A percentile compares a stretch with the other conserved stretches of the same genome.
Evolutionary conservation across 2,888 invertebrate genomes (phyloP).

Genomic region (Perizoma affinitatum): DNA sequence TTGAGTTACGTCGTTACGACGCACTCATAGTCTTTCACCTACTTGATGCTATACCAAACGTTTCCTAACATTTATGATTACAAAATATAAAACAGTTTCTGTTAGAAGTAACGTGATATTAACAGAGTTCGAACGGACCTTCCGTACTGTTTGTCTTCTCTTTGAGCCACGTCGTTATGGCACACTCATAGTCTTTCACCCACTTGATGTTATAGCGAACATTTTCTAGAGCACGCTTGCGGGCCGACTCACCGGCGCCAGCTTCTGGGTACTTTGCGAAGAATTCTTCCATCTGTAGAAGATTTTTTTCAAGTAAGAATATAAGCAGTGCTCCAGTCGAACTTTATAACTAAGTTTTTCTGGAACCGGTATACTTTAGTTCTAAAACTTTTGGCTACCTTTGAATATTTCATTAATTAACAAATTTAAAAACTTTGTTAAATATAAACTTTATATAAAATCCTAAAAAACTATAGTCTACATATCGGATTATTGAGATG

Average conservation of each 20-base stretch:
- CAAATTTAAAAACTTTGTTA: too few relatives aligned
- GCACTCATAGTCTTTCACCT: conserved; percentile 86
- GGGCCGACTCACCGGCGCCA: conserved; percentile 91
- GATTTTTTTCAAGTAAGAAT: conserved; percentile 5
- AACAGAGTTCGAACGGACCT: neutral
- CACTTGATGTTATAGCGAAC: conserved; percentile 93
- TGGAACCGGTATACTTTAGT: too few relatives aligned
- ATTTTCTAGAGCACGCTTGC: conserved; percentile 90
- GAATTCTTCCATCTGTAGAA: conserved; percentile 88
- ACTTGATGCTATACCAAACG: conserved; percentile 91
- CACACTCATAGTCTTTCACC: conserved; percentile 84
- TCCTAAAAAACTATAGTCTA: too few relatives aligned
- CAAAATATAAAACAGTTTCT: too few relatives aligned
- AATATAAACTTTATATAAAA: too few relatives aligned
- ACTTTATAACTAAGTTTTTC: too few relatives aligned
- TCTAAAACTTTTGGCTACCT: too few relatives aligned
- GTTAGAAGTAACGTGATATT: too few relatives aligned
- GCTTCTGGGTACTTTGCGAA: conserved; percentile 92
- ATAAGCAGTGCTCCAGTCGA: neutral
- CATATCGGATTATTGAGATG: too few relatives aligned
- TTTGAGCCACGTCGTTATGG: conserved; percentile 86
- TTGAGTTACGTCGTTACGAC: conserved; percentile 86
- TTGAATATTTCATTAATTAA: too few relatives aligned
- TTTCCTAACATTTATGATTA: conserved; percentile 80
- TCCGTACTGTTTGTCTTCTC: neutral